These are phyloP conservation scores for Pelosia muscerda DNA, from an alignment of 2,888 invertebrate genomes.

Conservation along the genomic window DNA sequence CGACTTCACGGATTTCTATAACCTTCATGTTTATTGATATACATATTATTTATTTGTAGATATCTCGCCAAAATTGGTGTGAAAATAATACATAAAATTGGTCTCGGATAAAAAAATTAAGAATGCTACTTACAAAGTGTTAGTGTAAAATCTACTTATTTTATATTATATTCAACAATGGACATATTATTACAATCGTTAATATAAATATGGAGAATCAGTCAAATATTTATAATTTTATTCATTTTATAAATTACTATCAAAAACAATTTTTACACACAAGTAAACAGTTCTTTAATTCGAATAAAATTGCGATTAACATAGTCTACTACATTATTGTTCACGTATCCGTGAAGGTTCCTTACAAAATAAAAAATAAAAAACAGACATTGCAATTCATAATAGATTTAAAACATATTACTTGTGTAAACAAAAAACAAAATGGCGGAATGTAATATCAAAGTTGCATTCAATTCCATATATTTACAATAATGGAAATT, in stretches of 20 bases:
- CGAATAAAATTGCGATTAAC: background rate
- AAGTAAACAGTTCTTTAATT: background rate
- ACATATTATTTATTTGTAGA: background rate
- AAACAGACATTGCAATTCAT: background rate
- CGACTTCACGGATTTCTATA: conserved; percentile 28
- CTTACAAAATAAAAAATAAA: conserved; percentile 1
- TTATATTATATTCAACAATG: no score
- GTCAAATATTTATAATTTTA: no score
- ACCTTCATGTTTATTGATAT: conserved; percentile 25
- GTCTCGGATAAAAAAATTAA: background rate
- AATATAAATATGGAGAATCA: no score
- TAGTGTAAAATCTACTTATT: no score
- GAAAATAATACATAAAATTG: conserved; percentile 18
- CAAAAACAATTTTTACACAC: background rate
- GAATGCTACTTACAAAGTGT: background rate
- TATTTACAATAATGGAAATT: background rate
- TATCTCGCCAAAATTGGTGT: conserved; percentile 8
- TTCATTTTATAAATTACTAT: background rate
- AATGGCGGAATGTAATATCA: background rate
- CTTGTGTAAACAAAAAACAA: background rate
- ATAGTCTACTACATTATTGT: background rate
- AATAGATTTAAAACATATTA: background rate
- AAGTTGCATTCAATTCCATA: background rate
- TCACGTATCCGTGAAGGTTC: background rate
- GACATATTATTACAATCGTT: no score